These are phyloP conservation scores for Spicauda simplicius DNA, from an alignment of 2,888 invertebrate genomes.

Conservation along the genomic window DNA sequence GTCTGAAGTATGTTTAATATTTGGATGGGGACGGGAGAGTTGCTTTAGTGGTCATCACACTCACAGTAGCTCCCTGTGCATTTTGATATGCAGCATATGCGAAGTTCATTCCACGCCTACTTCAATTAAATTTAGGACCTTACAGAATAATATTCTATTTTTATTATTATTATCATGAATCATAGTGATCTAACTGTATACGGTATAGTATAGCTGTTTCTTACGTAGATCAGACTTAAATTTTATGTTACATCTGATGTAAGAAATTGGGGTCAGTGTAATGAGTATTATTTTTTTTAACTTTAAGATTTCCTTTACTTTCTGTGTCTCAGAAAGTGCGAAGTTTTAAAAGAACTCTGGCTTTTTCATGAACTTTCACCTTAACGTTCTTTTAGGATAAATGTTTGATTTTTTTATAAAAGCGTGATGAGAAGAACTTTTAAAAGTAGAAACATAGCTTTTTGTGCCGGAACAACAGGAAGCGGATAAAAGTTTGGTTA, in stretches of 20 bases:
- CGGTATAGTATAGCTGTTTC: too few species aligned
- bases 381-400: slow-evolving; percentile 17
- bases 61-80: too few species aligned
- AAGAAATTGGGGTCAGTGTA: slow-evolving; percentile 2
- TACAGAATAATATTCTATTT: too few species aligned
- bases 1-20: too few species aligned
- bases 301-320: slow-evolving; percentile 3
- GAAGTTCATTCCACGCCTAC: too few species aligned
- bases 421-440: slow-evolving; percentile 5
- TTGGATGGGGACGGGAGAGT: too few species aligned
- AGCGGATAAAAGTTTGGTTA: not conserved
- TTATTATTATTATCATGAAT: too few species aligned
- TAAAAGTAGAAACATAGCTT: slow-evolving; percentile 7
- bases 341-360: slow-evolving; percentile 15
- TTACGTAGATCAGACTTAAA: too few species aligned
- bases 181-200: too few species aligned
- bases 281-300: not conserved
- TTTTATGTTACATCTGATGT: not conserved
- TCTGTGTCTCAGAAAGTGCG: slow-evolving; percentile 2
- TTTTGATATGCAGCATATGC: too few species aligned
- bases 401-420: slow-evolving; percentile 20
- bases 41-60: too few species aligned
- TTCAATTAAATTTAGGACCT: too few species aligned
- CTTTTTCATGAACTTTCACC: slow-evolving; percentile 16
- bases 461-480: slow-evolving; percentile 3